Evolutionary conservation across 2,888 invertebrate species (phyloP).

Genomic region (Patella pellucida): DNA sequence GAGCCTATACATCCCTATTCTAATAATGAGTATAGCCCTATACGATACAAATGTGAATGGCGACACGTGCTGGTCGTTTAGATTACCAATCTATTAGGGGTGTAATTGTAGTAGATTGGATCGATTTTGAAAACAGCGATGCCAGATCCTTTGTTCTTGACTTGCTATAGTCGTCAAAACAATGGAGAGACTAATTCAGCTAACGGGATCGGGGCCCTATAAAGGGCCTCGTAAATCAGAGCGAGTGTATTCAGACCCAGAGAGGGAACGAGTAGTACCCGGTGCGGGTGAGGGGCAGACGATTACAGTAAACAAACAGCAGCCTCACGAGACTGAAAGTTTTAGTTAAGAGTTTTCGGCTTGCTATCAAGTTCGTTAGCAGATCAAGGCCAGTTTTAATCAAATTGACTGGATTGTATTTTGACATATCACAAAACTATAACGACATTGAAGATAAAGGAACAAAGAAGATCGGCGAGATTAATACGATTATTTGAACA

Average conservation of each 20-base stretch:
- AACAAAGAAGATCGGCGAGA: constrained; percentile 7
- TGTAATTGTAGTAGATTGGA: background rate
- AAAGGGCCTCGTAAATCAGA: constrained; percentile 3
- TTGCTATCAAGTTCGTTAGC: too few relatives aligned
- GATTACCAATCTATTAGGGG: background rate
- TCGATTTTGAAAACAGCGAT: too few relatives aligned
- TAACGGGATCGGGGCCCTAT: constrained; percentile 7
- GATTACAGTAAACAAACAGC: background rate
- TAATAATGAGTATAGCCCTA: constrained; percentile 15
- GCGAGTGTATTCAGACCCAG: background rate
- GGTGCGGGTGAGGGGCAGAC: background rate
- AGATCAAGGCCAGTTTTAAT: too few relatives aligned
- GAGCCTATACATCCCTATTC: constrained; percentile 8
- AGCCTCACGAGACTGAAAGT: too few relatives aligned
- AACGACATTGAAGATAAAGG: background rate
- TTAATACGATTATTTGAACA: constrained; percentile 6
- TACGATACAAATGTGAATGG: constrained; percentile 27
- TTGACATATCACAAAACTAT: constrained; percentile 4
- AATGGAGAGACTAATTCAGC: constrained; percentile 9
- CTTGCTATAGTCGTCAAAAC: constrained; percentile 12
- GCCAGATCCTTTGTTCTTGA: constrained; percentile 13
- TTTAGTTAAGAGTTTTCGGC: too few relatives aligned
- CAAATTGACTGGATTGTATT: background rate
- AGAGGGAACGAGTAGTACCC: background rate
- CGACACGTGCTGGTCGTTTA: constrained; percentile 34